Evolutionary conservation across 2,888 invertebrate genomes (phyloP), one percentile per base, ranked within the genome.

Genomic region (Stenodema calcarata): DNA sequence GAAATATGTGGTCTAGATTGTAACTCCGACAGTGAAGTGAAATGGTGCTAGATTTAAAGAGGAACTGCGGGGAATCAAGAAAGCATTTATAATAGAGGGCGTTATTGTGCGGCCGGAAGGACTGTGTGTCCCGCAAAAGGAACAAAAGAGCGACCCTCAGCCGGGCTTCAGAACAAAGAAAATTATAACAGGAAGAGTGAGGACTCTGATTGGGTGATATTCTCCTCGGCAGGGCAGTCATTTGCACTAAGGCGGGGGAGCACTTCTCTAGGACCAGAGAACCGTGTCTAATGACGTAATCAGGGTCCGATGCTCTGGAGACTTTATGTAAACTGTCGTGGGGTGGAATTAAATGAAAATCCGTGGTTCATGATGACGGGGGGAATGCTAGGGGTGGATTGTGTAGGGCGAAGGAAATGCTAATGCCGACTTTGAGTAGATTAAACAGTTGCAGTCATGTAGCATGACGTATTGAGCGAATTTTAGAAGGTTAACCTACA

Each of bases 231-330:
- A n/a, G 35, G 35, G 73, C 73, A 35, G 73, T 73, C 73, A 73
- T 73, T 73, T 73, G 73, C 73, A 73, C 73, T 35, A 35, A 73
- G 35, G 73, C 7, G 18, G 4, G 16, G 47, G 47, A 3, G 14
- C 47, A 1, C 14, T 62, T 27, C 62, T 62, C 62, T 35, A 30
- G 28, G 54, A 28, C 28, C 80, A 50, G 30, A 28, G 80, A 44
- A 27, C 80, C 80, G 80, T 80, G 80, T 50, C 80, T 80, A 80
- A 80, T 80, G 80, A 80, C 80, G 54, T 80, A 54, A 80, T 80
- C 80, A 80, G 80, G 28, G n/a, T 30, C 50, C 41, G 69, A n/a
- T 35, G 62, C 27, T 35, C 35, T 7, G 62, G 62, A 62, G 62
- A 62, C 62, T 62, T 62, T 62, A 62, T 62, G n/a, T 62, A 62